Evolutionary conservation across 92 coral and sea anemone genomes (phyloP), one percentile per base, ranked within the genome.

Genomic region (Siderastrea siderea): DNA sequence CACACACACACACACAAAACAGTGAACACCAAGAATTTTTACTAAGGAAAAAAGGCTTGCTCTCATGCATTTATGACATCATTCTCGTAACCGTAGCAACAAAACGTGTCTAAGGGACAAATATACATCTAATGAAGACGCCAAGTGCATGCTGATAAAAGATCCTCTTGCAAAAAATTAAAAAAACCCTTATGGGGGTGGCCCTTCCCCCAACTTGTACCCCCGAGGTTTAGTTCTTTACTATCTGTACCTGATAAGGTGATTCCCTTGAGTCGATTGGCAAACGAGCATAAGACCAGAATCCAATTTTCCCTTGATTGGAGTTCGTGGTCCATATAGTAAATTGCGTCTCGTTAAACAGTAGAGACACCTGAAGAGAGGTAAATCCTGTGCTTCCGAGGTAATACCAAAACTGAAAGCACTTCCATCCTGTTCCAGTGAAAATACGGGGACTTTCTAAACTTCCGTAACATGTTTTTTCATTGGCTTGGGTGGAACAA

Each of bases 361-460:
- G 76, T 26, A 88, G 48, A 12, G 88, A 53, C 38, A 83, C 92
- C 17, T 75, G 55, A 6, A 88, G 61, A 15, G 48, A 64, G 3
- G 83, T 16, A 19, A 12, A 43, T 14, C 84, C 51, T 15, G 6
- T 9, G 13, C 16, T 13, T 46, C 69, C 78, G 5, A 86, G 74
- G 62, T 68, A 75, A 68, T 90, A 86, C 93, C 93, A 90, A 73
- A 90, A 90, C 70, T 81, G 89, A 6, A 90, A 6, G 47, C 93
- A 90, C 5, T 71, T 66, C 70, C 84, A 75, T 7, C 82, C 78
- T 7, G 75, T 81, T 16, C 47, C 55, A 4, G 75, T 26, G 44
- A 12, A 57, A 52, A 90, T 69, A n/a, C 9, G 52, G 2, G 80
- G 93, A 49, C 93, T 90, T n/a, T 52, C 63, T 3, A 90, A 43